These are phyloP conservation scores for Epinotia nisella DNA, from an alignment of 2,888 invertebrate genomes.

Conservation along the genomic window DNA sequence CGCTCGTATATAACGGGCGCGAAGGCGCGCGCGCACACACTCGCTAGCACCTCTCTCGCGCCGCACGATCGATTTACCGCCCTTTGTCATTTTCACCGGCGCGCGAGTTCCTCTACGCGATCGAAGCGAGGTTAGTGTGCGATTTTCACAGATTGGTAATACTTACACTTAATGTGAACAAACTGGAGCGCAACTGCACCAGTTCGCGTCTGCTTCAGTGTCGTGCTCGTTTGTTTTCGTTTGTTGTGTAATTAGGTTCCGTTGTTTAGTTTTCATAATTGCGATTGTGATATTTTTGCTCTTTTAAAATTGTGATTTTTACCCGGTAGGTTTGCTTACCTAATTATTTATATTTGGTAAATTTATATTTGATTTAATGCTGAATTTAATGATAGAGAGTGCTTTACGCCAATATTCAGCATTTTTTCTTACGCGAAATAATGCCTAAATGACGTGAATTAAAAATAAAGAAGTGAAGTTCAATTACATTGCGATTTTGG, in stretches of 20 bases:
- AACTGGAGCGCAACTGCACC: conserved; percentile 49
- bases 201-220: conserved; percentile 48
- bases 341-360: not conserved
- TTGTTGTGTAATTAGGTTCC: conserved; percentile 36
- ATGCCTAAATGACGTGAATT: not conserved
- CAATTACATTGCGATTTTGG: not conserved
- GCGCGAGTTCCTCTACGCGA: conserved; percentile 72
- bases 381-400: not conserved
- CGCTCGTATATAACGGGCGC: conserved; percentile 72
- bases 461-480: not conserved
- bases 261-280: conserved; percentile 46
- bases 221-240: conserved; percentile 42
- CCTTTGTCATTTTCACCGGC: conserved; percentile 70
- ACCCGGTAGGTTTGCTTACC: not conserved
- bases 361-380: not conserved
- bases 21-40: conserved; percentile 78
- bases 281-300: conserved; percentile 10
- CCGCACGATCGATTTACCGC: conserved; percentile 71
- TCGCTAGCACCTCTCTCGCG: conserved; percentile 68
- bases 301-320: conserved; percentile 9
- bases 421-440: too few relatives aligned
- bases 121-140: conserved; percentile 70
- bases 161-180: conserved; percentile 46
- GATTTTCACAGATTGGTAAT: conserved; percentile 57
- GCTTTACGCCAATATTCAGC: too few relatives aligned